Evolutionary conservation across 2,113 vertebrate genomes (phyloP).

Genomic region (Bujurquina vittata): DNA sequence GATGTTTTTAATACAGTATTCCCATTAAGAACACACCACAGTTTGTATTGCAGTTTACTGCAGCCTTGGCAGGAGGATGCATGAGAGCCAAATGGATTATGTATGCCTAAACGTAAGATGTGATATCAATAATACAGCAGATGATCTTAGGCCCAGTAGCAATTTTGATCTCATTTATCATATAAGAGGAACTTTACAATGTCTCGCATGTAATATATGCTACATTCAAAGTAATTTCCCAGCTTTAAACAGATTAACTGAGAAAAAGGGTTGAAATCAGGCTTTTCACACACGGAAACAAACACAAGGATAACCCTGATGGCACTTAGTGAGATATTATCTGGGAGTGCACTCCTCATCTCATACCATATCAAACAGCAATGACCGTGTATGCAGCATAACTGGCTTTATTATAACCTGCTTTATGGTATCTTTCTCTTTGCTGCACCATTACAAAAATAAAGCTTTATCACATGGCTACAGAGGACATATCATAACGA

Average conservation of each 20-base stretch:
- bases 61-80: neutral
- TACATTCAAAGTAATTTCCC: neutral
- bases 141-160: neutral
- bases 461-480: neutral
- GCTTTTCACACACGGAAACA: neutral
- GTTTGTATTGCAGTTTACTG: neutral
- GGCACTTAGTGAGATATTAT: neutral
- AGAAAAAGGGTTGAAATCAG: neutral
- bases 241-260: neutral
- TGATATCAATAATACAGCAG: slow-evolving; percentile 27
- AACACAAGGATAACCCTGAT: neutral
- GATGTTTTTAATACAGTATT: slow-evolving; percentile 4
- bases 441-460: neutral
- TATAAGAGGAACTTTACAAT: neutral
- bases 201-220: neutral
- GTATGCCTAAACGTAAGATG: neutral
- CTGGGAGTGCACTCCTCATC: neutral
- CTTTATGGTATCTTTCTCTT: neutral
- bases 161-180: neutral
- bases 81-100: slow-evolving; percentile 2
- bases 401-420: neutral
- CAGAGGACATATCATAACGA: neutral
- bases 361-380: neutral
- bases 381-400: neutral
- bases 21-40: slow-evolving; percentile 4